These are phyloP conservation scores for Tamandua tetradactyla DNA, from an alignment of 2,797 vertebrate species.

Conservation along the genomic window DNA sequence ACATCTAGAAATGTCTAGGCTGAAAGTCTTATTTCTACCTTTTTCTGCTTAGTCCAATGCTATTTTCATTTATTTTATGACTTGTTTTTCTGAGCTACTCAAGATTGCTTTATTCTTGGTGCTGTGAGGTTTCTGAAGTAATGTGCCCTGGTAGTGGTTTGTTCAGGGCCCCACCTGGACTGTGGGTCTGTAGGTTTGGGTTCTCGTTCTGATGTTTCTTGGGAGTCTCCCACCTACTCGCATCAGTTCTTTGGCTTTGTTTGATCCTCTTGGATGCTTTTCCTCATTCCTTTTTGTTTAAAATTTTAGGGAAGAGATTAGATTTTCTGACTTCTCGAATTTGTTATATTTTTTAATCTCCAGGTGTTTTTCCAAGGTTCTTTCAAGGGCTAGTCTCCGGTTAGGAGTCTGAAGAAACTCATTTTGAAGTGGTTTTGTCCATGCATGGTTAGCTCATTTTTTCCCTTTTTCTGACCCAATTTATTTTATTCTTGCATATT, in stretches of 20 bases:
- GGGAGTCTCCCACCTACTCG: not conserved
- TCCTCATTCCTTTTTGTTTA: constrained; percentile 42
- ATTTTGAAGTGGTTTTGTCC: not conserved
- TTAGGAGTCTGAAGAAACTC: not conserved
- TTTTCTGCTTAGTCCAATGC: not conserved
- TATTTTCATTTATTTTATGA: not conserved
- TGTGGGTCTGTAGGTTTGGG: not conserved
- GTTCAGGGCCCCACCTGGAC: too few relatives aligned
- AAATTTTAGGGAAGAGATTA: not conserved
- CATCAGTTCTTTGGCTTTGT: not conserved
- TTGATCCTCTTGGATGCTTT: constrained; percentile 10
- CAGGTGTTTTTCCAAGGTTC: not conserved
- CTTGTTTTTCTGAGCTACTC: not conserved
- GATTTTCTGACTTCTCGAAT: not conserved
- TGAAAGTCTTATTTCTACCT: not conserved
- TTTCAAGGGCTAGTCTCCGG: not conserved
- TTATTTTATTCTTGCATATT: not conserved
- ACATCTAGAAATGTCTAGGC: not conserved
- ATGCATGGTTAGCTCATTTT: not conserved
- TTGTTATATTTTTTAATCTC: constrained; percentile 6
- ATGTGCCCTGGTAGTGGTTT: not conserved
- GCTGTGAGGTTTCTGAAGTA: not conserved
- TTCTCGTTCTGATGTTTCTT: not conserved
- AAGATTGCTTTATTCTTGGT: not conserved
- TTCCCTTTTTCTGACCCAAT: too few relatives aligned